Base-by-base conservation (phyloP, 2,888 invertebrate species). In the Heliconius ethilla region DNA sequence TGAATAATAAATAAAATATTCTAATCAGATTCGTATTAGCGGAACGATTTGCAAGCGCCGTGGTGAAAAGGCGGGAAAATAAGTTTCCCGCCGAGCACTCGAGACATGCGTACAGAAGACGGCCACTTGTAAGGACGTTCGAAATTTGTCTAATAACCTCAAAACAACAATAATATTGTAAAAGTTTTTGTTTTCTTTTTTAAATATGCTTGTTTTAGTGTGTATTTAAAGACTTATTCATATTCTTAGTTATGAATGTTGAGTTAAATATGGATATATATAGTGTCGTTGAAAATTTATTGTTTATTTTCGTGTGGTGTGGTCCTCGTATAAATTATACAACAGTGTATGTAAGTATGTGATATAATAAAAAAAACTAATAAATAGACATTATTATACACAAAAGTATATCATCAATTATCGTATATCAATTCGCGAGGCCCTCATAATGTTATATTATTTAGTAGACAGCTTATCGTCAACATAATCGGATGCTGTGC, bases 401-500 rank as follows among this genome's bases (percentile, higher is more conserved):
- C 13, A 22, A 40, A 69, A 45, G n/a, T 7, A 25, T 2, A 69
- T 11, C 70, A 69, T 55, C 13, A 75, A 76, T 78, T 65, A 62
- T 55, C 37, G 10, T 22, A 40, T 66, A 72, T 69, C 75, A 72
- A 76, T 75, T 70, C 69, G 75, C 72, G 51, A 63, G 65, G 63
- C 76, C 51, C 76, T 66, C 66, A 75, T 75, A 70, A 69, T 51
- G 70, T 70, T 70, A 66, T 70, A 70, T 75, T 75, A 78, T 79
- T 78, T 79, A 70, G 67, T 84, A 82, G 76, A 76, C 78, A 82
- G 88, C 88, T 91, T 90, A 92, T 93, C 86, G 86, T 86, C 87
- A 90, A 90, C 90, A 90, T 94, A 92, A 94, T 93, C 91, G 90
- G 89, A 88, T 88, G 87, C 90, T 89, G 90, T 90, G 93, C 92